These are phyloP conservation scores for Nannoperca australis DNA, from an alignment of 2,797 vertebrate species.

Conservation along the genomic window DNA sequence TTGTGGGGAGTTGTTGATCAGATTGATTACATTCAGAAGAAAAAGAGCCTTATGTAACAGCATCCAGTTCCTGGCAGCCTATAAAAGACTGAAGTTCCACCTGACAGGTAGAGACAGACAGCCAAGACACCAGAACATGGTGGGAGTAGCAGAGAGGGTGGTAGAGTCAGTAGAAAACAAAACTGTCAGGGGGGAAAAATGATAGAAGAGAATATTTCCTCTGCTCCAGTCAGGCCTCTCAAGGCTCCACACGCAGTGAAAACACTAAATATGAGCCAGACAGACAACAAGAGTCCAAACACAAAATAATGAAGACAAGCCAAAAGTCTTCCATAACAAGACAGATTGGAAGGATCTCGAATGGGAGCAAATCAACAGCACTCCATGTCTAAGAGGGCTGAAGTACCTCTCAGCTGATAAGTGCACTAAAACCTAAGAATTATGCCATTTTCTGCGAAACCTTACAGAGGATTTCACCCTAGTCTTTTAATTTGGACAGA, in stretches of 20 bases:
- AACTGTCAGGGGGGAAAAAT: constrained; percentile 26
- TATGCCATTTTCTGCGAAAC: constrained; percentile 39
- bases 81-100: constrained; percentile 1
- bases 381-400: constrained; percentile 27
- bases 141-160: constrained; percentile 5
- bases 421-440: constrained; percentile 52
- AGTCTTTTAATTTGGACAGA: constrained; percentile 21
- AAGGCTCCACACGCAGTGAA: constrained; percentile 5
- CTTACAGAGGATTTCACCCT: constrained; percentile 9
- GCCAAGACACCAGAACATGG: constrained; percentile 16
- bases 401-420: constrained; percentile 52
- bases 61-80: constrained; percentile 1
- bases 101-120: constrained; percentile 11
- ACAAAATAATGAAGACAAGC: constrained; percentile 30
- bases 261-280: constrained; percentile 12
- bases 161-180: constrained; percentile 23
- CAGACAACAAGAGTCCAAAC: constrained; percentile 30
- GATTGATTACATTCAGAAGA: constrained; percentile 1
- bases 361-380: constrained; percentile 51
- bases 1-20: constrained; percentile 7
- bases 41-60: not conserved
- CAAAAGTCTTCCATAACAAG: constrained; percentile 44
- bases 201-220: constrained; percentile 32
- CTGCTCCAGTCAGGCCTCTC: not conserved
- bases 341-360: constrained; percentile 27